A percentile compares a stretch with the other conserved stretches of the same genome.
Conservation (phyloP, 2,113 vertebrate genomes). For the Grallaria varia region DNA sequence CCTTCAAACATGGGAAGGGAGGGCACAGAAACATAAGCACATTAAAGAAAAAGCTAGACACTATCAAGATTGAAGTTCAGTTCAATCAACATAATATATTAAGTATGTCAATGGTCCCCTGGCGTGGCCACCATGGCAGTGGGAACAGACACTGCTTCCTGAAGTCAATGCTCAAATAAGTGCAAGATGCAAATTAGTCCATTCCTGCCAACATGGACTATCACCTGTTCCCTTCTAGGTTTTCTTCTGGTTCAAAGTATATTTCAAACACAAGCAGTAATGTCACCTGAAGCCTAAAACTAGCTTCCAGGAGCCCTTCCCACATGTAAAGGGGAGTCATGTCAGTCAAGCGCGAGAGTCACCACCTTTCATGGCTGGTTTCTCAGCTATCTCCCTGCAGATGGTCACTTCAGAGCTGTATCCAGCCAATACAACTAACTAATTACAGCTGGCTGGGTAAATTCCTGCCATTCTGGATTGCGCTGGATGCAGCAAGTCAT, state of each 20-base stretch:
- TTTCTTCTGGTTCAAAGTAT: background rate
- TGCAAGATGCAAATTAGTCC: background rate
- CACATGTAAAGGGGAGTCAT: background rate
- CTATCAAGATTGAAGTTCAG: background rate
- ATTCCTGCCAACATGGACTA: background rate
- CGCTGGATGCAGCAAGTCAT: background rate
- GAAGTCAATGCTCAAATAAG: background rate
- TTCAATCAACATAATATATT: background rate
- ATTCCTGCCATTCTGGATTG: background rate
- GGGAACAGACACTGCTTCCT: background rate
- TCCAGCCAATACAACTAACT: background rate
- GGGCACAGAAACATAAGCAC: background rate
- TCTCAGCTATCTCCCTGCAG: background rate
- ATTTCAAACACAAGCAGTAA: background rate
- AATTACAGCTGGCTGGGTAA: background rate
- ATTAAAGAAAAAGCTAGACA: background rate
- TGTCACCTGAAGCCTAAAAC: background rate
- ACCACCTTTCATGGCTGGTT: background rate
- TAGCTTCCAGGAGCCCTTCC: background rate
- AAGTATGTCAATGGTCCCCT: background rate
- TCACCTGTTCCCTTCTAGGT: background rate
- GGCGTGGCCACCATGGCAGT: rapidly evolving
- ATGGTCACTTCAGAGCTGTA: background rate
- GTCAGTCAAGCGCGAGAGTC: background rate
- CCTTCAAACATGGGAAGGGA: background rate